These are phyloP conservation scores for Troides oblongomaculatus DNA, from an alignment of 2,888 invertebrate species.

Conservation along the genomic window DNA sequence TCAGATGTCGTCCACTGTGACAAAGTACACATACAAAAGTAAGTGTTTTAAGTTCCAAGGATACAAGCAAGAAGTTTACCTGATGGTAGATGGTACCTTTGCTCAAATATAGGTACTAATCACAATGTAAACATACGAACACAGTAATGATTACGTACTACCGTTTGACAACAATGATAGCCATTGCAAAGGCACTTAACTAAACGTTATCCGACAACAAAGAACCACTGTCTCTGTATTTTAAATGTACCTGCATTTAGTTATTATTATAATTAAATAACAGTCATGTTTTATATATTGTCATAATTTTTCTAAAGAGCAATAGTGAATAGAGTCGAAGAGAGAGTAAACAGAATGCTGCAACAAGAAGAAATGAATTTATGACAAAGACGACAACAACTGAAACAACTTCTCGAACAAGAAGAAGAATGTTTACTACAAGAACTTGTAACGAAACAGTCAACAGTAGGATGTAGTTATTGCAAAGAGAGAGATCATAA, in stretches of 20 bases:
- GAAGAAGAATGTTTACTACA: constrained; percentile 54
- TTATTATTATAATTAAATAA: too few species aligned
- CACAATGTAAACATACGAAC: too few species aligned
- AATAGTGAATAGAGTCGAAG: constrained; percentile 60
- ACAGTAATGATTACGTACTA: too few species aligned
- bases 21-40: constrained; percentile 61
- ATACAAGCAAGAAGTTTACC: not conserved
- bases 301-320: constrained; percentile 43
- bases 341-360: constrained; percentile 58
- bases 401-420: constrained; percentile 50
- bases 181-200: too few species aligned
- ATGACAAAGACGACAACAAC: constrained; percentile 62
- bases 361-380: constrained; percentile 59
- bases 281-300: too few species aligned
- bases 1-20: constrained; percentile 62
- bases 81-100: too few species aligned
- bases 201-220: too few species aligned
- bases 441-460: constrained; percentile 51
- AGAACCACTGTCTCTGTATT: too few species aligned
- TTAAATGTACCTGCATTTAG: too few species aligned
- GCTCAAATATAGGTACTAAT: too few species aligned
- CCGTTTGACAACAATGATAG: too few species aligned
- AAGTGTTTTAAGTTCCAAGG: constrained; percentile 28
- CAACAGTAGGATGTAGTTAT: constrained; percentile 53
- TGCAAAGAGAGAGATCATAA: constrained; percentile 55